A percentile compares a stretch with the other conserved stretches of the same genome.
Evolutionary conservation across 92 coral and sea anemone genomes (phyloP).

Genomic region (Phenganax stokvisi): DNA sequence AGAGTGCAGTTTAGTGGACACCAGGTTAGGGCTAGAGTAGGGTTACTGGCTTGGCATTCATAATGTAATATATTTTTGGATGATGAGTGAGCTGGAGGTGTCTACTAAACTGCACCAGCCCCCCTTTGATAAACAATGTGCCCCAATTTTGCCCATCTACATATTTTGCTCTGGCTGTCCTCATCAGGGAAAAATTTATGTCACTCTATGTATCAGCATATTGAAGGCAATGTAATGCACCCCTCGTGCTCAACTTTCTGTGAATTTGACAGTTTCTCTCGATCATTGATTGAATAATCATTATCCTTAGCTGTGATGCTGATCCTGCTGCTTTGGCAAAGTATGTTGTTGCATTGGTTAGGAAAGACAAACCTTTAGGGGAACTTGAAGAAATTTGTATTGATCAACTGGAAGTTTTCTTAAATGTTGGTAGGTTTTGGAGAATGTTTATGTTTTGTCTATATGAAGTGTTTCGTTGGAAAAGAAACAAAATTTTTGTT

Average conservation of each 20-base stretch:
- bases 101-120: too few relatives aligned
- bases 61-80: too few relatives aligned
- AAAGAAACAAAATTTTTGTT: too few relatives aligned
- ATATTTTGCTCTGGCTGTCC: too few relatives aligned
- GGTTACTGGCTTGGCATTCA: too few relatives aligned
- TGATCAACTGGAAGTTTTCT: conserved; percentile 94
- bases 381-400: conserved; percentile 86
- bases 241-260: background rate
- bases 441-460: background rate
- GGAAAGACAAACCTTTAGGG: conserved; percentile 81
- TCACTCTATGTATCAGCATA: too few relatives aligned
- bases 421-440: conserved; percentile 65
- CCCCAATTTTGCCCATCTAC: too few relatives aligned
- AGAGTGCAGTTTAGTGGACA: too few relatives aligned
- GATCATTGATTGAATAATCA: background rate
- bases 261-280: background rate
- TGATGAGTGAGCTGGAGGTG: too few relatives aligned
- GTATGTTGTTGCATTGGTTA: conserved; percentile 94
- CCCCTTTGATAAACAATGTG: too few relatives aligned
- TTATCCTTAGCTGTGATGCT: conserved; percentile 76
- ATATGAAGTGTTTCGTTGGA: background rate
- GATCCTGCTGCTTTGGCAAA: conserved; percentile 99
- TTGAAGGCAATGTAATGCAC: background rate
- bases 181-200: too few relatives aligned
- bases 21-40: too few relatives aligned